These are phyloP conservation scores for Chymomyza costata DNA, from an alignment of 1,140 invertebrate genomes.

Conservation along the genomic window DNA sequence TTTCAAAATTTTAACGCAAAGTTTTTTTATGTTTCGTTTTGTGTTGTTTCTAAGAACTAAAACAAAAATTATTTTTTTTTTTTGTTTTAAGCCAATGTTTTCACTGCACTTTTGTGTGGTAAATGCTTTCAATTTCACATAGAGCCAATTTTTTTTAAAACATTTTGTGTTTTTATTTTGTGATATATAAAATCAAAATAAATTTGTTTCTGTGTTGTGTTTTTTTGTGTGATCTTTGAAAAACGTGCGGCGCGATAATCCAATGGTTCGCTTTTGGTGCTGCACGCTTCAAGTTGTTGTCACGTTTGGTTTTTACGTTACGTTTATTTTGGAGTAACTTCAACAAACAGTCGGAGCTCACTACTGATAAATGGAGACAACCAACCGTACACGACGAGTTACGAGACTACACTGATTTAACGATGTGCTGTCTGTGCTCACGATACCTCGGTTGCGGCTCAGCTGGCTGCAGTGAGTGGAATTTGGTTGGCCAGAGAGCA, in stretches of 20 bases:
- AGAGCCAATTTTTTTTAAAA: conserved; percentile 46
- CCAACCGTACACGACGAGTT: conserved; percentile 73
- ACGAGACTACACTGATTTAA: conserved; percentile 74
- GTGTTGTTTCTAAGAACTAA: conserved; percentile 13
- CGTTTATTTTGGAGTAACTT: conserved; percentile 34
- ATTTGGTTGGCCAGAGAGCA: too few relatives aligned
- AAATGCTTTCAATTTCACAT: conserved; percentile 22
- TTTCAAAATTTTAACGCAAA: conserved; percentile 28
- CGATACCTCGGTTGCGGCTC: conserved; percentile 60
- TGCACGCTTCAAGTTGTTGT: conserved; percentile 73
- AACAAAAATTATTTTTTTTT: neutral
- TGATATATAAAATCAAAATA: conserved; percentile 29
- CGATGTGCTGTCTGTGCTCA: conserved; percentile 33
- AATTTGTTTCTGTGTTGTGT: conserved; percentile 12
- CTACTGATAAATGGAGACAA: conserved; percentile 43
- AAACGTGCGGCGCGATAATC: conserved; percentile 75
- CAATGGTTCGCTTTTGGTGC: conserved; percentile 72
- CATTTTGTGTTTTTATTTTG: conserved; percentile 20
- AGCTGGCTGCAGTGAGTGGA: conserved; percentile 11
- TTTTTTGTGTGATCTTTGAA: conserved; percentile 30
- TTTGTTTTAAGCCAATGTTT: conserved; percentile 2
- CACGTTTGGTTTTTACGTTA: conserved; percentile 29
- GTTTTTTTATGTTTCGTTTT: conserved; percentile 15
- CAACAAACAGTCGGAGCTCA: conserved; percentile 21
- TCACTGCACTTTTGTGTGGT: neutral